These are phyloP conservation scores for Timandra comae DNA, from an alignment of 2,888 invertebrate species.

Conservation along the genomic window DNA sequence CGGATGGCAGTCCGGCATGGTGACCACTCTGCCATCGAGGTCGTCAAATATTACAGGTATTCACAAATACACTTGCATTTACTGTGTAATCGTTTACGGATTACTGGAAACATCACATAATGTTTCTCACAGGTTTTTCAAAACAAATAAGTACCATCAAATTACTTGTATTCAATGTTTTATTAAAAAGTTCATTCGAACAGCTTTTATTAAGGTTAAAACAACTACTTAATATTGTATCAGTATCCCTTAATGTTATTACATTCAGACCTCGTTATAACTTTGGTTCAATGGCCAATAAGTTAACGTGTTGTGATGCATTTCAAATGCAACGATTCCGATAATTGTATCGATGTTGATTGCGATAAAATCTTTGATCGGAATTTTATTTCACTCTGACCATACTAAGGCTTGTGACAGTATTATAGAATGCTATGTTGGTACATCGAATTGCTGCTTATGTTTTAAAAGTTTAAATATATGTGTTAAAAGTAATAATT, in stretches of 20 bases:
- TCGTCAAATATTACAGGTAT: no score
- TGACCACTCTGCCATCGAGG: no score
- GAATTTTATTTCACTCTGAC: conserved; percentile 5
- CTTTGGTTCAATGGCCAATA: conserved; percentile 18
- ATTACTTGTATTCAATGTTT: no score
- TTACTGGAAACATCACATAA: no score
- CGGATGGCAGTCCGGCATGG: no score
- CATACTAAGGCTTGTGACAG: neutral
- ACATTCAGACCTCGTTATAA: conserved; percentile 21
- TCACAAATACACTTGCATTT: no score
- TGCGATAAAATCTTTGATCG: conserved; percentile 13
- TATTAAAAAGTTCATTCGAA: no score
- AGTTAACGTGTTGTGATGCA: conserved; percentile 17
- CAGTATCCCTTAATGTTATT: conserved; percentile 1
- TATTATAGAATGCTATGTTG: neutral
- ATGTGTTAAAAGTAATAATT: neutral
- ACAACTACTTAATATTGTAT: neutral
- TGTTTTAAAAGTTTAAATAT: neutral
- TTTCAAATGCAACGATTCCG: conserved; percentile 17
- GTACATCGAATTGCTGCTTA: neutral
- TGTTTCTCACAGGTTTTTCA: no score
- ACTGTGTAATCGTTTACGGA: no score
- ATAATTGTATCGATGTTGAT: conserved; percentile 8
- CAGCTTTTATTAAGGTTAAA: neutral
- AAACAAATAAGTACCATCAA: no score